Conservation (phyloP, 2,797 vertebrate genomes). For the Halcyon leucocephala region DNA sequence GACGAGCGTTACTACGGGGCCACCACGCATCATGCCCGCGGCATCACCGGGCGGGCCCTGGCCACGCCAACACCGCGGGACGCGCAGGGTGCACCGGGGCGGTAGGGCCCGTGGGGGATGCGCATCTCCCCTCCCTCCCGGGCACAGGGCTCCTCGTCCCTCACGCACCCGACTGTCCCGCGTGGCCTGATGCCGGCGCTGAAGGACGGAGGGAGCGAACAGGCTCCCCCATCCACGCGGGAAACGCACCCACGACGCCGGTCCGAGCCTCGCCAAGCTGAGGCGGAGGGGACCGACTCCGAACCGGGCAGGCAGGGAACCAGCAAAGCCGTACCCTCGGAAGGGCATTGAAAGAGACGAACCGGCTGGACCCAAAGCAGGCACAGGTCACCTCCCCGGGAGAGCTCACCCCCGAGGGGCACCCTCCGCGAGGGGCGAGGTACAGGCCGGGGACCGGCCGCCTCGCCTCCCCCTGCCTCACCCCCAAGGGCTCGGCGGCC, state of each 20-base stretch:
- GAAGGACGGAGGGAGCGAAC: too few species aligned
- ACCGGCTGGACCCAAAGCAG: not conserved
- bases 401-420: not conserved
- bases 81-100: not conserved
- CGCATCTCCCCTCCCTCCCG: not conserved
- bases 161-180: not conserved
- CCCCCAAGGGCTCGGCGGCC: not conserved
- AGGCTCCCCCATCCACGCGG: not conserved
- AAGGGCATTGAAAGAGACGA: too few species aligned
- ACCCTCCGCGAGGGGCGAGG: not conserved
- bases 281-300: too few species aligned
- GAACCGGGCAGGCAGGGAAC: too few species aligned
- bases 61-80: too few species aligned
- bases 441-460: too few species aligned
- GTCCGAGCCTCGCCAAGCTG: not conserved
- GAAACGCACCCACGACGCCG: not conserved
- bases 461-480: not conserved
- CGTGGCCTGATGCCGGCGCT: not conserved
- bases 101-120: not conserved
- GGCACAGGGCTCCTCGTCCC: not conserved
- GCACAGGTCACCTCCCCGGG: too few species aligned
- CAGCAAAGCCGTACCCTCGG: too few species aligned
- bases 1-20: not conserved
- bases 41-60: not conserved
- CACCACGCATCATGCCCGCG: not conserved